Percentiles rank a stretch among this genome's conserved stretches.
Evolutionary conservation across 2,113 vertebrate genomes (phyloP).

Genomic region (Thalassoma bifasciatum): DNA sequence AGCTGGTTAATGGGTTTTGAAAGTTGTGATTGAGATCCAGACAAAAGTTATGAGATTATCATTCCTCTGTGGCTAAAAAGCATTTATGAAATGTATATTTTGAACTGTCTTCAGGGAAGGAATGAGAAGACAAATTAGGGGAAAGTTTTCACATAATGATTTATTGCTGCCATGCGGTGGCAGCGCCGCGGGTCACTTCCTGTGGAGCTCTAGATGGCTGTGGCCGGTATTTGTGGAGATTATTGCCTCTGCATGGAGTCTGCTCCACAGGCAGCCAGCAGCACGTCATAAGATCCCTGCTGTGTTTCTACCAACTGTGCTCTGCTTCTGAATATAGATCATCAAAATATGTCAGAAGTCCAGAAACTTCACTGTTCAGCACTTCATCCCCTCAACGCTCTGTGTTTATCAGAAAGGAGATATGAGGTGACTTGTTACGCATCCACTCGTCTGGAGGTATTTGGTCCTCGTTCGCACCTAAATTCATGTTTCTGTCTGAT

Average conservation of each 20-base stretch:
- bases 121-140: background rate
- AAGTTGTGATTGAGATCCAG: too few relatives aligned
- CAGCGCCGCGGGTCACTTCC: slow-evolving; percentile 32
- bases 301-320: slow-evolving; percentile 18
- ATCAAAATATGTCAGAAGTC: slow-evolving; percentile 19
- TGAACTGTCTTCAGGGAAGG: background rate
- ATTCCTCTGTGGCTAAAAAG: background rate
- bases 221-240: slow-evolving; percentile 30
- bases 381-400: slow-evolving; percentile 3
- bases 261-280: slow-evolving; percentile 10
- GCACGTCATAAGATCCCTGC: slow-evolving; percentile 19
- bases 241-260: slow-evolving; percentile 29
- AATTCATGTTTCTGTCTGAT: background rate
- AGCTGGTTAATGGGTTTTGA: too few relatives aligned
- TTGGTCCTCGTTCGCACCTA: background rate
- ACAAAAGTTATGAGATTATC: too few relatives aligned
- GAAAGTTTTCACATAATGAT: background rate
- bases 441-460: background rate
- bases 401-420: slow-evolving; percentile 39
- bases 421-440: background rate
- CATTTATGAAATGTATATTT: background rate
- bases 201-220: slow-evolving; percentile 28
- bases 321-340: slow-evolving; percentile 5
- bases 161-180: slow-evolving; percentile 1
- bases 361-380: background rate